Evolutionary conservation across 1,140 invertebrate genomes (phyloP).

Genomic region (Pseudomyrmex cubaensis): DNA sequence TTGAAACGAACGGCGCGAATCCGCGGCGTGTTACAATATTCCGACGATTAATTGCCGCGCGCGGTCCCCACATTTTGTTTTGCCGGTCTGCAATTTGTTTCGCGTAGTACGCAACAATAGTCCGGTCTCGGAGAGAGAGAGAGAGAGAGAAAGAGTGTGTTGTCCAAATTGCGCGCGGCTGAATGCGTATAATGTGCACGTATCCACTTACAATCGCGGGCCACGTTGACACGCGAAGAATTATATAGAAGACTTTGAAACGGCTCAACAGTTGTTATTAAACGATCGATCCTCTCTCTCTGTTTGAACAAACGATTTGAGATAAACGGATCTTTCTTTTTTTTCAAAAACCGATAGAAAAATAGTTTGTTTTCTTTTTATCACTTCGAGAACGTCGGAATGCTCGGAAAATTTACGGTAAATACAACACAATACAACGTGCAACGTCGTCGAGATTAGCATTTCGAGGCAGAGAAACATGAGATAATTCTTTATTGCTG

Average conservation of each 20-base stretch:
- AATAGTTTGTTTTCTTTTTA: constrained; percentile 17
- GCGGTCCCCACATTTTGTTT: constrained; percentile 33
- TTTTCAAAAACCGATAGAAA: constrained; percentile 33
- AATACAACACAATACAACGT: constrained; percentile 39
- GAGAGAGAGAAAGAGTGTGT: no score
- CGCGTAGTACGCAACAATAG: constrained; percentile 24
- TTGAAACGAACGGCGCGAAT: constrained; percentile 64
- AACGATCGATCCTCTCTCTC: background rate
- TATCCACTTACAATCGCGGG: constrained; percentile 44
- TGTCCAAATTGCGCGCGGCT: background rate
- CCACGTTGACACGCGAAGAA: constrained; percentile 53
- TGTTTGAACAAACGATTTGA: constrained; percentile 7
- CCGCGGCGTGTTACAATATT: constrained; percentile 40
- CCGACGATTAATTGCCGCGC: constrained; percentile 48
- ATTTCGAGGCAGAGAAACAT: background rate
- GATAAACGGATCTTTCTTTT: constrained; percentile 3
- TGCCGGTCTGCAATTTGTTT: constrained; percentile 45
- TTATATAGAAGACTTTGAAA: constrained; percentile 53
- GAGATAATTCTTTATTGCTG: constrained; percentile 8
- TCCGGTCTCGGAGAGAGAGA: constrained; percentile 11
- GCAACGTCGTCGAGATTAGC: constrained; percentile 16
- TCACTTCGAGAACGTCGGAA: constrained; percentile 44
- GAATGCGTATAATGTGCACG: constrained; percentile 32
- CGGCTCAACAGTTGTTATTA: constrained; percentile 56
- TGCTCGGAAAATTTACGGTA: constrained; percentile 55